Evolutionary conservation across 2,888 invertebrate species (phyloP), one percentile per base, ranked within the genome.

Genomic region (Branchipolynoe longqiensis): DNA sequence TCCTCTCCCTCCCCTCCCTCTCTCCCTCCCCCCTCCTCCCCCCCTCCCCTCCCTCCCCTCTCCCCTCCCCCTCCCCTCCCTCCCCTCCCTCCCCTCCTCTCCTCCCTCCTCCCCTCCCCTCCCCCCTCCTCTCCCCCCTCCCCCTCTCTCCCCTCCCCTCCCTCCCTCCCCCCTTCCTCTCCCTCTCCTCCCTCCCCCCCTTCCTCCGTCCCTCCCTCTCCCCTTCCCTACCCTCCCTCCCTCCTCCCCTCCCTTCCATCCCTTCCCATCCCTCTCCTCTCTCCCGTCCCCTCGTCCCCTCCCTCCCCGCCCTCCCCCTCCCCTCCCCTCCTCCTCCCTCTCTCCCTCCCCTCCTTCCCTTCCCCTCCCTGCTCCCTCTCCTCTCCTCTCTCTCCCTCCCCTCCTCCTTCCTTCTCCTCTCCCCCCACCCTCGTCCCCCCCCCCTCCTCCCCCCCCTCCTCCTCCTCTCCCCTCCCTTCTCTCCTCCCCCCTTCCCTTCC

Each of bases 1-100:
- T 25, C n/a, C 62, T n/a, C n/a, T n/a, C 62, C 28, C 62, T 25
- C 62, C 62, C 28, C n/a, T 25, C 28, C 62, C n/a, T 25, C n/a
- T n/a, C n/a, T 25, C 28, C 62, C n/a, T 62, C 62, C 28, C n/a
- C 62, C 8, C 69, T 38, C 33, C n/a, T 18, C 69, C 69, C n/a
- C n/a, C 33, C 69, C 28, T 36, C 33, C n/a, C n/a, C 6, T 69
- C 69, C n/a, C 4, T 6, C 14, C n/a, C 4, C 36, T n/a, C 33
- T n/a, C 69, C 6, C 69, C 33, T 38, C 36, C 3, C 69, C 69
- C 33, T 28, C n/a, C 6, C 69, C 6, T 8, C n/a, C 28, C 36
- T 6, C 36, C 36, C 6, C 38, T 69, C 69, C 6, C n/a, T n/a
- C n/a, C 69, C 36, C 69, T n/a, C 33, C 6, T 38, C 14, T 14